Base-by-base conservation (phyloP, 2,113 vertebrate species). In the Oreochromis aureus region DNA sequence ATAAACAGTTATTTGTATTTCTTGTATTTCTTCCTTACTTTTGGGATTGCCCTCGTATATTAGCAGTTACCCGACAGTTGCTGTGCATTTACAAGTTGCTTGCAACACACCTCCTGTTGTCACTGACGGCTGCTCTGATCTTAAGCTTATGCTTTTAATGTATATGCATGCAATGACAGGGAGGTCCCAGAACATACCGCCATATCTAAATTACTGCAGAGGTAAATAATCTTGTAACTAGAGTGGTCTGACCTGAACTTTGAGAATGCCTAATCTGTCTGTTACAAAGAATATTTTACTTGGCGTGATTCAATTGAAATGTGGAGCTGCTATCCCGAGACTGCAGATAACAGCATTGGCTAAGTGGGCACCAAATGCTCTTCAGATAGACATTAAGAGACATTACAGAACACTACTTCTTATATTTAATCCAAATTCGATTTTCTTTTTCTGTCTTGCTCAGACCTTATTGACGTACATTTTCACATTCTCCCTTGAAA, bases 261-360 rank as follows among this genome's bases (percentile, higher is more conserved):
- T 0, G 24, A 76, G 44, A 51, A 30, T 0, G 6, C 30, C 24
- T 48, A 12, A 30, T 51, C 6, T 32, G 71, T n/a, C 6, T 32
- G 39, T 78, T 3, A 10, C 46, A 11, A 19, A 30, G 24, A 3
- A 19, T 51, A 11, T 78, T 78, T 32, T 3, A 1, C 44, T 51
- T 48, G 18, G 9, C 10, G 27, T 32, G 10, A 78, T 7, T 30
- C 10, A 76, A 48, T 5, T 7, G 15, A 76, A 71, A 76, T 7
- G 12, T 27, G 4, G 41, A 7, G 41, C 44, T 19, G 71, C 44
- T 51, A 32, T 18, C 24, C 24, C 2, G 44, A 1, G 71, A n/a
- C 44, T 51, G 66, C 7, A 44, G 36, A 24, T 24, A 44, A 44
- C 10, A 56, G 22, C 36, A 9, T 1, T 71, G 39, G 36, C n/a